A percentile compares a stretch with the other conserved stretches of the same genome.
Evolutionary conservation across 2,113 vertebrate genomes (phyloP).

Genomic region (Accipiter cooperii): DNA sequence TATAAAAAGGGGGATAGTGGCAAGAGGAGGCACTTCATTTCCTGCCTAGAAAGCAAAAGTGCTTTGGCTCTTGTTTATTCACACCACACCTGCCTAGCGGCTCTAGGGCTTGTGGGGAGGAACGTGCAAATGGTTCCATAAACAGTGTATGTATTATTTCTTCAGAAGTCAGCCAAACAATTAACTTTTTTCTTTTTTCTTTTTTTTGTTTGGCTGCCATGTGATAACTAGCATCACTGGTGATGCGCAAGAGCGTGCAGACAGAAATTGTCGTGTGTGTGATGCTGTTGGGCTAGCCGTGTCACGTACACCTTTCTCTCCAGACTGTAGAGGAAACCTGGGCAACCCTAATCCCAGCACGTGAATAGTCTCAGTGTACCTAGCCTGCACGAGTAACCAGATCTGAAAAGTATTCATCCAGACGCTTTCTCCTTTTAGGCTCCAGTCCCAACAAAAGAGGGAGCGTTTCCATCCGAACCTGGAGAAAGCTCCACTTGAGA

Average conservation of each 20-base stretch:
- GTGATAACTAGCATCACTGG: neutral
- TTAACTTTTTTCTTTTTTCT: neutral
- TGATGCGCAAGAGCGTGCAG: neutral
- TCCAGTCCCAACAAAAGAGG: neutral
- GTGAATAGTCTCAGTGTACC: neutral
- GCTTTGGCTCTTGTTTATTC: neutral
- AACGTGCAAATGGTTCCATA: neutral
- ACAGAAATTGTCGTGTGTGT: neutral
- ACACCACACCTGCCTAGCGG: accelerated
- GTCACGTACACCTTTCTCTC: neutral
- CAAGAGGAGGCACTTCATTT: neutral
- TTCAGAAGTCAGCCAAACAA: neutral
- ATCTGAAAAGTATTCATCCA: neutral
- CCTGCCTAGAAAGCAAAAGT: neutral
- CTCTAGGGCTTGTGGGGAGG: neutral
- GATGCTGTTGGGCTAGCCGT: neutral
- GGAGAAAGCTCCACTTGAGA: neutral
- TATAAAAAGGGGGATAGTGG: neutral
- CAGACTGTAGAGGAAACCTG: neutral
- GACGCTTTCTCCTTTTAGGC: neutral
- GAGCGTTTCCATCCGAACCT: neutral
- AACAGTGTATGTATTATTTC: neutral
- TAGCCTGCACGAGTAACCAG: neutral
- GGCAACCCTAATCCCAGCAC: neutral
- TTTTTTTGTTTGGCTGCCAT: neutral